A percentile compares a stretch with the other conserved stretches of the same genome.
Evolutionary conservation across 2,888 invertebrate species (phyloP).

Genomic region (Loripinus fragilis): DNA sequence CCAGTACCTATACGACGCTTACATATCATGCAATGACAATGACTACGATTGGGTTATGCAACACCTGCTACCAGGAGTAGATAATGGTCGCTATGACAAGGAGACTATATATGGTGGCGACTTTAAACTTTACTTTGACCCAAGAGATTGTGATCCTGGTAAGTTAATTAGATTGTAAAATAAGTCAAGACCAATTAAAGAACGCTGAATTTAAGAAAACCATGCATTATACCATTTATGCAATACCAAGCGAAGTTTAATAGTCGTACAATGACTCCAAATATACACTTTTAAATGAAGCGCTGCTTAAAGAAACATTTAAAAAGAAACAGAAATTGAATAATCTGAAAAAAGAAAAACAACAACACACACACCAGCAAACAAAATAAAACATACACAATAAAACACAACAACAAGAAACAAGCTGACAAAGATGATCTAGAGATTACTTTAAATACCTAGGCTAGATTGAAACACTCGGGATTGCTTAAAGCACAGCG

Average conservation of each 20-base stretch:
- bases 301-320: too few relatives aligned
- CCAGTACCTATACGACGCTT: conserved; percentile 35
- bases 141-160: conserved; percentile 48
- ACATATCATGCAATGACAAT: conserved; percentile 62
- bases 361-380: too few relatives aligned
- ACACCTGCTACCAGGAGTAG: conserved; percentile 62
- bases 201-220: background rate
- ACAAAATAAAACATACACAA: too few relatives aligned
- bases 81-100: conserved; percentile 54
- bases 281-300: background rate
- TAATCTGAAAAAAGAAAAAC: too few relatives aligned
- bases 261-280: background rate
- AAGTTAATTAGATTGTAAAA: too few relatives aligned
- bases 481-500: too few relatives aligned
- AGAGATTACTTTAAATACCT: too few relatives aligned
- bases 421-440: too few relatives aligned
- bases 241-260: background rate
- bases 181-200: background rate
- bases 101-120: conserved; percentile 55
- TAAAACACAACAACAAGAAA: too few relatives aligned
- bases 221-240: background rate
- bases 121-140: conserved; percentile 60
- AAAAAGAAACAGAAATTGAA: too few relatives aligned
- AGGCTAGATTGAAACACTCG: too few relatives aligned
- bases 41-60: conserved; percentile 65